Base-by-base conservation (phyloP, 2,113 vertebrate genomes). In the Phasianus colchicus region DNA sequence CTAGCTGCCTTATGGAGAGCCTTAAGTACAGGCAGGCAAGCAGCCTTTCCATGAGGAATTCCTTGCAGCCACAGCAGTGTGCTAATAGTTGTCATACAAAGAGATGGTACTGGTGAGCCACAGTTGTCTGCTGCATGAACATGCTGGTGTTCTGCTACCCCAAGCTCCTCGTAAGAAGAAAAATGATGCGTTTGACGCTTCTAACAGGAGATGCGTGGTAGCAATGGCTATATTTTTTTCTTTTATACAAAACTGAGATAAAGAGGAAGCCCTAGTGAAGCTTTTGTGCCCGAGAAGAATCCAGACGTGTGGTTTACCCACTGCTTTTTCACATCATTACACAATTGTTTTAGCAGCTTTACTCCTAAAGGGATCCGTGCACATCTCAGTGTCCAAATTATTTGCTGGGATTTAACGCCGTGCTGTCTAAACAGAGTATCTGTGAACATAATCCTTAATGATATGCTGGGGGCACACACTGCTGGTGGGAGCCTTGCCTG, bases 341-440 rank as follows among this genome's bases (percentile, higher is more conserved):
- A 2, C 45, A 74, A 66, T 71, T 88, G 69, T 57, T 91, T 81
- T 69, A 91, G 79, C 83, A 91, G 69, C 75, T 86, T 86, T 81
- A 11, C 73, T 88, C 61, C 85, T 92, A 11, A 81, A 36, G 43
- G 85, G 40, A 70, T 89, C 57, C 40, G 11, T 1, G 0, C 32
- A 5, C 47, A 16, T 89, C 82, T 61, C 6, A 0, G 79, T 88
- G 91, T 69, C 91, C 87, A 61, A 9, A 42, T 80, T 67, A n/a
- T 92, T 95, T 94, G 72, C 82, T 92, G 82, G 79, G 82, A 64
- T 91, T 96, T 90, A 88, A 54, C 43, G 50, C 73, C 17, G 52
- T 9, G 30, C 85, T 95, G 43, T 95, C 88, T 71, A 86, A 93
- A 86, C 82, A 88, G 50, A 89, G 27, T 45, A 71, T 71, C 42